These are phyloP conservation scores for Ectobius pallidus DNA, from an alignment of 2,888 invertebrate species.

Conservation along the genomic window DNA sequence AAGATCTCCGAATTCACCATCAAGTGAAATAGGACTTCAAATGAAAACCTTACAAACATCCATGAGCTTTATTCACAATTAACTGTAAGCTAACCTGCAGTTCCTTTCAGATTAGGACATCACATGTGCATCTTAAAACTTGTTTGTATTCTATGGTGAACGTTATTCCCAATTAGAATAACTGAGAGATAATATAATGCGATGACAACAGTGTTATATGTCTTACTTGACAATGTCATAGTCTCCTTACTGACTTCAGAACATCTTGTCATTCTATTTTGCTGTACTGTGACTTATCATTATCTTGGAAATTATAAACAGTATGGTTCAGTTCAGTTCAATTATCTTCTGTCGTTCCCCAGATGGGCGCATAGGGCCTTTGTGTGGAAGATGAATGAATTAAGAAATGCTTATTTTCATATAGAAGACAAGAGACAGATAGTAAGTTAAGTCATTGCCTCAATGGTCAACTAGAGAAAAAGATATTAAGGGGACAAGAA, in stretches of 20 bases:
- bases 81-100: background rate
- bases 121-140: background rate
- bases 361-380: no score
- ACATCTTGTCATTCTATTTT: background rate
- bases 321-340: no score
- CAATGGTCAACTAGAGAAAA: no score
- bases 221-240: background rate
- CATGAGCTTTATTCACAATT: slow-evolving; percentile 9
- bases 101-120: background rate
- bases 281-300: background rate
- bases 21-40: background rate
- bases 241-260: background rate
- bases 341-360: no score
- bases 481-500: no score
- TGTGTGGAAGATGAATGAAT: no score
- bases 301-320: slow-evolving; percentile 8
- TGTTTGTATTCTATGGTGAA: background rate
- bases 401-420: no score
- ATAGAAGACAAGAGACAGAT: no score
- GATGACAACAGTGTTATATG: background rate
- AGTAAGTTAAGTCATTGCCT: no score
- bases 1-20: no score
- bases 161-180: background rate
- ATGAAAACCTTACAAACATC: background rate
- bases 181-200: background rate